Base-by-base conservation (phyloP, 2,888 invertebrate species). In the Epistrophe grossulariae region DNA sequence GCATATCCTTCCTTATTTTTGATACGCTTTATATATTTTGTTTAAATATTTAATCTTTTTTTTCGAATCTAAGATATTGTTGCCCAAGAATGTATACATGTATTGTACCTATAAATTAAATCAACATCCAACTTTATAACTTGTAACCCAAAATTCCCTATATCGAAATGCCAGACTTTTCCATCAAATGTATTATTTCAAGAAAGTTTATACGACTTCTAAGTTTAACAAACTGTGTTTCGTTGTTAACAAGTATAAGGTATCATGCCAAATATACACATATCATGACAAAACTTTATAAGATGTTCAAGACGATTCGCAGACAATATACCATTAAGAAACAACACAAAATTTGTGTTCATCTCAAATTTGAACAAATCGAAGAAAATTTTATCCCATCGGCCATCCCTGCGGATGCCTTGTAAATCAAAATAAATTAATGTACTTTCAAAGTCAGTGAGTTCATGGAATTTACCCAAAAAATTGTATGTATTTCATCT, bases 401-500 rank as follows among this genome's bases (percentile, higher is more conserved):
- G n/a, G n/a, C n/a, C n/a, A 11, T 17, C 57, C 17, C 8, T 24
- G 24, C 1, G 24, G 24, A n/a, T 17, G 17, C 17, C 35, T 9
- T 68, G 35, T 50, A 68, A 50, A 19, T 19, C 68, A 68, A 48
- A 48, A 17, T 40, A 35, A 66, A 66, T 66, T 24, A 48, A 45
- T 66, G 66, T 68, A 35, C 35, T 68, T 68, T 68, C 15, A 68
- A 68, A 68, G 68, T 68, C 68, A 68, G 15, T 68, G 68, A 50
- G 50, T 68, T 38, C 50, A 68, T 66, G 48, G 68, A 50, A 68
- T 68, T 68, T 50, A 13, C 35, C 31, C 17, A 50, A 68, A 48
- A 48, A 66, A 28, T 8, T 35, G n/a, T 15, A 24, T 45, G 31
- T 35, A 43, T 15, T 28, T 45, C 64, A 6, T 5, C 31, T 31